A percentile compares a stretch with the other conserved stretches of the same genome.
Conservation (phyloP, 2,797 vertebrate genomes). For the Serranus cabrilla region DNA sequence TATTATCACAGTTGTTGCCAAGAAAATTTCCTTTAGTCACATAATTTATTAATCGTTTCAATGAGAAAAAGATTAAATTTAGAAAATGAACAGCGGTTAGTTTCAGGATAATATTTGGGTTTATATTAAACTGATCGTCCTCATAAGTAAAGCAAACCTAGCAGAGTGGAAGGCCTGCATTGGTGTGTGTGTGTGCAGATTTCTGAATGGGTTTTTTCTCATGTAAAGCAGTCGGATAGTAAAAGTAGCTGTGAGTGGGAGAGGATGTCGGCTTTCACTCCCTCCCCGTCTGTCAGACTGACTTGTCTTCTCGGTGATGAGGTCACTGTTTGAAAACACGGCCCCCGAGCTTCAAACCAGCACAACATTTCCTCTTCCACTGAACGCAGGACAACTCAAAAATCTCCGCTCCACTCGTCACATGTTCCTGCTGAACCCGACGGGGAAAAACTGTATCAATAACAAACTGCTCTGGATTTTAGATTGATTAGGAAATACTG, state of each 20-base stretch:
- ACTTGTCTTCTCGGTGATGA: conserved; percentile 70
- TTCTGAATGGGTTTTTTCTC: conserved; percentile 65
- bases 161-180: conserved; percentile 11
- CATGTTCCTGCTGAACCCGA: conserved; percentile 44
- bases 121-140: neutral
- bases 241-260: conserved; percentile 57
- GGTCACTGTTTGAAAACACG: conserved; percentile 80
- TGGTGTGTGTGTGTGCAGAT: conserved; percentile 25
- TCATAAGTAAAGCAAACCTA: neutral
- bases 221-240: conserved; percentile 64
- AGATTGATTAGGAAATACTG: neutral
- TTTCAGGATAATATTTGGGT: neutral
- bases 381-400: conserved; percentile 29
- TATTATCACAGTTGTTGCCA: neutral
- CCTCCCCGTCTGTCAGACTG: conserved; percentile 48
- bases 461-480: conserved; percentile 21
- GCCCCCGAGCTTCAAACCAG: conserved; percentile 58
- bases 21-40: neutral
- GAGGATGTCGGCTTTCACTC: conserved; percentile 52
- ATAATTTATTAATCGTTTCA: neutral
- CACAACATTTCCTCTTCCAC: conserved; percentile 70
- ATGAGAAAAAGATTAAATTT: neutral
- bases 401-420: conserved; percentile 42
- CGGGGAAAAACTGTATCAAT: conserved; percentile 22
- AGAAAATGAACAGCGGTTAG: neutral